Evolutionary conservation across 2,797 vertebrate species (phyloP), one percentile per base, ranked within the genome.

Genomic region (Melopsittacus undulatus): DNA sequence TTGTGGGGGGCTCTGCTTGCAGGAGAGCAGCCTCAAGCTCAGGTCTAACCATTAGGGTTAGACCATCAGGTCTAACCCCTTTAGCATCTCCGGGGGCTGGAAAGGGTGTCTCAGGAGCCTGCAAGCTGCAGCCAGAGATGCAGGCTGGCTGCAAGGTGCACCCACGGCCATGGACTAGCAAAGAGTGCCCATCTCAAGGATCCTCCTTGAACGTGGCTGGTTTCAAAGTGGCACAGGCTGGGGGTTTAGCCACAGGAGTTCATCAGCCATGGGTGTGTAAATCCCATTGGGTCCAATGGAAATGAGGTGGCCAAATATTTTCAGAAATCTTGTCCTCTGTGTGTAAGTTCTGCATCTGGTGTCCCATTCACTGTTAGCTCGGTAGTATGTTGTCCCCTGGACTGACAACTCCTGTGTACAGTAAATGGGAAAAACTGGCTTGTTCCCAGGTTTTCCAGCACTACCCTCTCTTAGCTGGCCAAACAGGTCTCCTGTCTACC

Each of bases 81-180:
- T 85, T 72, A 83, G 24, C 36, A 43, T 67, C 63, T 11, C 3
- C 2, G 0, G 9, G 56, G 26, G 34, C 4, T 56, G 69, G 61
- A 66, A 9, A 40, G 12, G 11, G 6, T 29, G 34, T 66, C 66
- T 52, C 2, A n/a, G 48, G 29, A 56, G n/a, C 34, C 67, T 83
- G 20, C 7, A 69, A 68, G 13, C 27, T 0, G 0, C 1, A 4
- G 27, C 7, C 48, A 62, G 45, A 16, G 61, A 62, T 54, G 15
- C 30, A 57, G 49, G 20, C 19, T 77, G 64, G n/a, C 52, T 89
- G 57, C 42, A 84, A 64, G 42, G 21, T 46, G 49, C 40, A 56
- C 30, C 19, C 21, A 19, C 0, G 2, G 40, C 52, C 49, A 22
- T 29, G 56, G 24, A 13, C 45, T 45, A 34, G 63, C 13, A 56